phyloP scores from a whole-genome alignment of 2,113 vertebrate species.

The Calidris pygmaea region DNA sequence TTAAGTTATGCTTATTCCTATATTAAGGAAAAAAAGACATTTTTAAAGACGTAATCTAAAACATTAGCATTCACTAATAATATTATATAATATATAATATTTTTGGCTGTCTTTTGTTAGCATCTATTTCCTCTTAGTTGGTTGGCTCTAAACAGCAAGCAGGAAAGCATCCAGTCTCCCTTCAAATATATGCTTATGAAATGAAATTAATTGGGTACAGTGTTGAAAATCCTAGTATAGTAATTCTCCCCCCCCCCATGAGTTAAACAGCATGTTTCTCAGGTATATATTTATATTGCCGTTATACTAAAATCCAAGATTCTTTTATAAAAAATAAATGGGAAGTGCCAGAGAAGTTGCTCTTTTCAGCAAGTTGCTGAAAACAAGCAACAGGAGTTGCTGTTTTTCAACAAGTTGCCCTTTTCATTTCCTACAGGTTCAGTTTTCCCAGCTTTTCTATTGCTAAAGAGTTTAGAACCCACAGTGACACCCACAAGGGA shows the following conservation, averaged over 20 bases:
- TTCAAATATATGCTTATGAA: not conserved
- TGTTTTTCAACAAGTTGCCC: constrained; percentile 11
- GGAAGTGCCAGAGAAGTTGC: not conserved
- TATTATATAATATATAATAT: not conserved
- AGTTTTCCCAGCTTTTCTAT: not conserved
- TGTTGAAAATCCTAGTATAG: not conserved
- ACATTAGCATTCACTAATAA: not conserved
- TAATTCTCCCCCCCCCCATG: too few species aligned
- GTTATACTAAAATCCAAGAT: not conserved
- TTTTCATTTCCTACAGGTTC: not conserved
- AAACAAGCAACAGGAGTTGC: not conserved
- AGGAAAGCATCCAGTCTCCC: constrained; percentile 5
- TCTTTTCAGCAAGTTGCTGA: not conserved
- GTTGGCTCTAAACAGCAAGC: not conserved
- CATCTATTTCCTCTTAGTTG: not conserved
- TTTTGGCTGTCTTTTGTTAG: not conserved
- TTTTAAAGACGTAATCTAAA: not conserved
- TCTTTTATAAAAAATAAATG: not conserved
- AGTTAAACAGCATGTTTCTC: not conserved
- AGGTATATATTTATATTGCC: not conserved
- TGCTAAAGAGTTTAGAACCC: not conserved
- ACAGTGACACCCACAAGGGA: constrained; percentile 28
- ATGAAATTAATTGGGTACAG: not conserved
- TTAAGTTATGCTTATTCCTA: not conserved
- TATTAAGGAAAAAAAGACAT: not conserved